Evolutionary conservation across 2,113 vertebrate species (phyloP).

Genomic region (Myotis davidii): DNA sequence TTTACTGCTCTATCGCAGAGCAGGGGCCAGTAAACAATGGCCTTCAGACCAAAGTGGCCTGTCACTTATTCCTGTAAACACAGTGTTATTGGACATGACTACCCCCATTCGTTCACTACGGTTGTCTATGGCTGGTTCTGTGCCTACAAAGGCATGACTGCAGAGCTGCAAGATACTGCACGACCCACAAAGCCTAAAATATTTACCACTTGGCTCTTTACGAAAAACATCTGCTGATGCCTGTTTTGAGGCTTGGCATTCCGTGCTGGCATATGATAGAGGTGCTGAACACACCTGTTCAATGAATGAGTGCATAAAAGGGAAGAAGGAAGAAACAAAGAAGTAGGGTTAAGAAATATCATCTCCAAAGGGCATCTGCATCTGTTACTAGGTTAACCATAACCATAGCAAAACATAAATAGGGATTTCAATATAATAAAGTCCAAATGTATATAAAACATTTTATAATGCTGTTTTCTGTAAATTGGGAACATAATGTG

Average conservation of each 20-base stretch:
- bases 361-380: background rate
- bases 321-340: background rate
- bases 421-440: background rate
- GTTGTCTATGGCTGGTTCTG: background rate
- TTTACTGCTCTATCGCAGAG: background rate
- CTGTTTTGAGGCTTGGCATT: background rate
- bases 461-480: constrained; percentile 14
- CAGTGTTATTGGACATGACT: background rate
- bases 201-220: background rate
- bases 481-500: background rate
- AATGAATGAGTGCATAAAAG: background rate
- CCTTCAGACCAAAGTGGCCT: background rate
- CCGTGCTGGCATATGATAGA: background rate
- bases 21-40: background rate
- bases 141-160: background rate
- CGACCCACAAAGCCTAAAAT: background rate
- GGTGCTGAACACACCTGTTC: background rate
- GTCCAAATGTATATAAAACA: background rate
- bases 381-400: background rate
- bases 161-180: background rate
- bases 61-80: background rate
- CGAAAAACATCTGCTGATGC: background rate
- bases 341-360: background rate
- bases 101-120: background rate
- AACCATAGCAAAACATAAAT: background rate